Evolutionary conservation across 1,140 invertebrate species (phyloP).

Genomic region (Achroia grisella): DNA sequence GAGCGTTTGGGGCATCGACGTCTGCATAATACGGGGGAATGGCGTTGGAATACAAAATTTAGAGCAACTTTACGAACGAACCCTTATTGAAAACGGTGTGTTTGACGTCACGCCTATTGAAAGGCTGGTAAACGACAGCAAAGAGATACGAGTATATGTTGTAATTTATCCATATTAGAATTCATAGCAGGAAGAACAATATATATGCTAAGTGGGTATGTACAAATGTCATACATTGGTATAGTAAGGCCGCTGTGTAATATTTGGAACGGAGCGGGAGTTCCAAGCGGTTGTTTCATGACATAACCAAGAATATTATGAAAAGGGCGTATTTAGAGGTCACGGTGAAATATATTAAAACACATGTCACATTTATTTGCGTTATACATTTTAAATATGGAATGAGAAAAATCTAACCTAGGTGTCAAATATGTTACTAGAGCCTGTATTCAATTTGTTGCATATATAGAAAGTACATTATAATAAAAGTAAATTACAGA

Average conservation of each 20-base stretch:
- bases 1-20: constrained; percentile 10
- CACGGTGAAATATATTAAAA: no score
- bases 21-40: constrained; percentile 36
- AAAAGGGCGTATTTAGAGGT: no score
- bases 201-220: constrained; percentile 52
- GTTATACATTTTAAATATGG: no score
- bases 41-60: constrained; percentile 36
- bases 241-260: constrained; percentile 8
- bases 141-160: constrained; percentile 13
- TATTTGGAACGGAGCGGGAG: neutral
- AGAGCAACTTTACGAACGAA: constrained; percentile 23
- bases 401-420: no score
- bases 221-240: constrained; percentile 41
- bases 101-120: constrained; percentile 26
- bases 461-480: no score
- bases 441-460: no score
- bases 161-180: constrained; percentile 51
- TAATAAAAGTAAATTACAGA: no score
- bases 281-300: neutral
- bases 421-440: no score
- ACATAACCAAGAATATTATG: no score
- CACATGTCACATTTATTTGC: no score
- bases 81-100: constrained; percentile 36
- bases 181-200: constrained; percentile 47
- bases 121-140: constrained; percentile 36